Conservation (phyloP, 2,888 invertebrate species). For the Dryocosmus kuriphilus region DNA sequence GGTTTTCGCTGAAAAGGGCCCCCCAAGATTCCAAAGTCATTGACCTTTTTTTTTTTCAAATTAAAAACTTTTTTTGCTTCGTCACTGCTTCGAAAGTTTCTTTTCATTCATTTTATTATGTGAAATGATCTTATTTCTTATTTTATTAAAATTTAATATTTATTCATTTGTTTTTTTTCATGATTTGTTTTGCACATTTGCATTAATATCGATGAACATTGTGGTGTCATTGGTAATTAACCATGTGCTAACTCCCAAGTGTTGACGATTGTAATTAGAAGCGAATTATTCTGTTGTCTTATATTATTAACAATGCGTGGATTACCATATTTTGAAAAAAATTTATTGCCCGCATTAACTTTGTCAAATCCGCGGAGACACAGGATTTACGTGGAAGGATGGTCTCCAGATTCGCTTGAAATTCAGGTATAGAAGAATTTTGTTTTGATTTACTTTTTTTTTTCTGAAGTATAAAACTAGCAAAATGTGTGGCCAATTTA, state of each 20-base stretch:
- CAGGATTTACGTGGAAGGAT: conserved; percentile 46
- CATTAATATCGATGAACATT: background rate
- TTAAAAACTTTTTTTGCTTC: background rate
- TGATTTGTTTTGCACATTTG: background rate
- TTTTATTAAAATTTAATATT: background rate
- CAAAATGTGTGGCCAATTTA: no score
- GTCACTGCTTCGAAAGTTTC: background rate
- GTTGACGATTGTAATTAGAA: background rate
- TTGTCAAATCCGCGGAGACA: conserved; percentile 50
- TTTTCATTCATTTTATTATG: no score
- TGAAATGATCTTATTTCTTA: no score
- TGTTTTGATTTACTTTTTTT: no score
- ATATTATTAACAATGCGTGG: conserved; percentile 54
- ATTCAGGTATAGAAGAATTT: conserved; percentile 55
- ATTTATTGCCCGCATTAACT: conserved; percentile 54
- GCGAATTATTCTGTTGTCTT: background rate
- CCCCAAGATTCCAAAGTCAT: background rate
- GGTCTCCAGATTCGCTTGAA: conserved; percentile 57
- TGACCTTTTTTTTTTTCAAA: conserved; percentile 4
- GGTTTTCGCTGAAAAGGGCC: background rate
- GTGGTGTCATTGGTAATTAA: background rate
- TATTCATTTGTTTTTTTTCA: background rate
- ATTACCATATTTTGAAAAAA: conserved; percentile 57
- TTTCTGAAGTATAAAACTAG: no score
- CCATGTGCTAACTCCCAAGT: background rate